Base-by-base conservation (phyloP, 2,797 vertebrate genomes). In the Mus caroli region DNA sequence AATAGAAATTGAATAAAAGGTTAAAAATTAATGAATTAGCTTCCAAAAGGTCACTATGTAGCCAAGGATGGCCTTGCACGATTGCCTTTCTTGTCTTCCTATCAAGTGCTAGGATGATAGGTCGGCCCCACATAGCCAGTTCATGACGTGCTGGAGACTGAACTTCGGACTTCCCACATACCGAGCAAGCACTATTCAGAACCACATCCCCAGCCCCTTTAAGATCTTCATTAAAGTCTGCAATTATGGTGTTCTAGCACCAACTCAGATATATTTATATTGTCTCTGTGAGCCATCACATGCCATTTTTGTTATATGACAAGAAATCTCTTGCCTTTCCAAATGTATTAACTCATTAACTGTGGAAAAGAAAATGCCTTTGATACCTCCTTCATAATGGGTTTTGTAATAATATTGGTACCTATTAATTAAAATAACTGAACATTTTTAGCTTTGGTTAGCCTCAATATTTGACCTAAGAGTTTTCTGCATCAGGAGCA, bases 191-290 rank as follows among this genome's bases (percentile, higher is more conserved):
- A 46, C 28, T 46, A 14, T 60, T 50, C 31, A 4, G 24, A 24
- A 40, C 3, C 6, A n/a, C 12, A 24, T 10, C 17, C 17, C 10
- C 26, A 14, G 1, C 37, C 86, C 69, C 11, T 76, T 76, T n/a
- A 94, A 89, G 26, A 3, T 26, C 28, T 96, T 96, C 95, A 73
- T 90, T 94, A 31, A 97, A 91, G 92, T 96, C 62, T 71, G 88
- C 46, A 95, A 37, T 58, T 75, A 86, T 34, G 77, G 97, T 92
- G 92, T 92, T 52, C 73, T 82, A 60, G 46, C 52, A 80, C 73
- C 71, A 88, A 88, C 58, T 96, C 76, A 84, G 2, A 88, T 13
- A 76, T 62, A n/a, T 17, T 95, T 87, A 92, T 26, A 60, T 88
- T 92, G 3, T 92, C 93, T 88, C 91, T 96, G 43, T 73, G 90